Base-by-base conservation (phyloP, 1,140 invertebrate genomes). In the Solen grandis region DNA sequence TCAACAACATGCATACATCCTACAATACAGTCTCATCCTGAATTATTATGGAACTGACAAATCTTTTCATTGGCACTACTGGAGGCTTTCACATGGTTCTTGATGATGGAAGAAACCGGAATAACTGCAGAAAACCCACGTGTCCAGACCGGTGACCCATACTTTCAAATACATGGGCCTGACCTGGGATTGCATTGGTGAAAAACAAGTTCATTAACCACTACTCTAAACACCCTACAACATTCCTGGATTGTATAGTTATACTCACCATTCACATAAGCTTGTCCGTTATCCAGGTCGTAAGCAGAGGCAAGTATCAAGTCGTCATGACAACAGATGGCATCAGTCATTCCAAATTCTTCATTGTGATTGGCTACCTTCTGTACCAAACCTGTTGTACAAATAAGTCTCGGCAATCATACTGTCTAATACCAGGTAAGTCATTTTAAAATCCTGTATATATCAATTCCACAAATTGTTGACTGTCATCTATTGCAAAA, bases 271-370 rank as follows among this genome's bases (percentile, higher is more conserved):
- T 90, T 91, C 25, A 91, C 70, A 59, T 86, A 89, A n/a, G 86
- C 87, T n/a, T 74, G 31, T 2, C 86, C 88, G 60, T 84, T 72
- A 57, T 90, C 89, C 31, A 89, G 74, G 79, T 90, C 86, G 83
- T 85, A 91, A 63, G 83, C 89, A 54, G 89, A 88, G 35, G 84
- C 72, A 1, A 90, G 13, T 25, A 91, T 73, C 2, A 86, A 36
- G 31, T 88, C 63, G 22, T 83, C 86, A 69, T 69, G 60, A 16
- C 77, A 66, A 41, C 70, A 83, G 29, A 90, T 52, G 41, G 89
- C 85, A 77, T 91, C 89, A 13, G 89, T 91, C 2, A 81, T 85
- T 2, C 88, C 85, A 86, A 88, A 90, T 38, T 88, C 86, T 35
- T 76, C 82, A 22, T 60, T 60, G 68, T 90, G 89, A 83, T 90